Evolutionary conservation across 2,888 invertebrate genomes (phyloP), one percentile per base, ranked within the genome.

Genomic region (Seira sanloemensis): DNA sequence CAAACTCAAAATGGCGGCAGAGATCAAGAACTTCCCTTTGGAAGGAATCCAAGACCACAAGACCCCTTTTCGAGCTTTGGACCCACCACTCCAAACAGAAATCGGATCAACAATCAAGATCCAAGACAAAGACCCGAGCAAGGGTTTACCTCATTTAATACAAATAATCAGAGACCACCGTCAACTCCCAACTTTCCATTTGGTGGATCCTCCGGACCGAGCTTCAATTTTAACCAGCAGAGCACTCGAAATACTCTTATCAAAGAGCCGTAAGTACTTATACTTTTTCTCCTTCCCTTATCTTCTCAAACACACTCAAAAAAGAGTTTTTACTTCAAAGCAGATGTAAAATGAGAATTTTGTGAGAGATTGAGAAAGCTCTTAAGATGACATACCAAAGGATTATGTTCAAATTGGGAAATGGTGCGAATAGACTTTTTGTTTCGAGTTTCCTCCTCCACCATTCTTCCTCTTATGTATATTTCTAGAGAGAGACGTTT

Each of bases 231-330:
- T 54, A 87, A 85, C 66, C 78, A 37, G 37, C 37, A 81, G 27
- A 84, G 82, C 54, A 75, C 74, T 62, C 74, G 86, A 21, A 84
- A 84, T 82, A 76, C 77, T 26, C 76, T 79, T 66, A 85, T 83
- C 72, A 78, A 85, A 65, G 88, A 88, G 37, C 88, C 88, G 88
- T 88, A 87, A 88, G 88, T 84, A 50, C 18, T 26, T 4, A 2
- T 23, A 12, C 19, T 54, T 71, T 72, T 75, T 58, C 54, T 27
- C 23, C 21, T 46, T 69, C 19, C 7, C 50, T 27, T 23, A 50
- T 50, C 26, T 46, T 37, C 37, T 37, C 12, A 4, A 37, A 37
- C 5, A 37, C 37, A 37, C 37, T 37, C 37, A 37, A 37, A 37
- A 37, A 37, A 37, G n/a, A n/a, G n/a, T 37, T 37, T 37, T 37